Evolutionary conservation across 1,140 invertebrate genomes (phyloP).

Genomic region (Drosophila pseudoobscura): DNA sequence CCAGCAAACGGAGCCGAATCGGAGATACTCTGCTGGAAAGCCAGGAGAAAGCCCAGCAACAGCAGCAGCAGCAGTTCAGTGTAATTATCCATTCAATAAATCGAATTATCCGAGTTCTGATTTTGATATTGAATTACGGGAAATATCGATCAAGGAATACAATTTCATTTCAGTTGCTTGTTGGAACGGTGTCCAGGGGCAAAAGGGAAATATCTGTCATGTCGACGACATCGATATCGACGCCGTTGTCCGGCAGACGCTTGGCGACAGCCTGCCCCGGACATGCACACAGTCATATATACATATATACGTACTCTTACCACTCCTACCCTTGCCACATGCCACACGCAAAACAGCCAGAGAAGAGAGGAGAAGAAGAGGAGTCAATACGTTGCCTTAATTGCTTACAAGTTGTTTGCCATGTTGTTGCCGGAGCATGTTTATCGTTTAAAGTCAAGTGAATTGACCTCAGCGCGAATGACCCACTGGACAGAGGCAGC

Average conservation of each 20-base stretch:
- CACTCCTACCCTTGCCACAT: slow-evolving; percentile 14
- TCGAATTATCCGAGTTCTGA: slow-evolving; percentile 12
- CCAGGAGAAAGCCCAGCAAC: neutral
- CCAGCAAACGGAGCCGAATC: slow-evolving; percentile 14
- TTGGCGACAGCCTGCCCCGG: slow-evolving; percentile 24
- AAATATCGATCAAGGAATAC: slow-evolving; percentile 18
- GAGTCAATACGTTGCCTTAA: slow-evolving; percentile 76
- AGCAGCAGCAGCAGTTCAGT: neutral
- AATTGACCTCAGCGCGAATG: slow-evolving; percentile 52
- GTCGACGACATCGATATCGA: slow-evolving; percentile 47
- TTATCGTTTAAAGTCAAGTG: slow-evolving; percentile 77
- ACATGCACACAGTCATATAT: slow-evolving; percentile 14
- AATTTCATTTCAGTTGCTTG: slow-evolving; percentile 12
- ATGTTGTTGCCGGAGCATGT: slow-evolving; percentile 55
- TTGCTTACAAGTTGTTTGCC: slow-evolving; percentile 76
- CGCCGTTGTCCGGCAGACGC: slow-evolving; percentile 42
- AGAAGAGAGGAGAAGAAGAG: slow-evolving; percentile 1
- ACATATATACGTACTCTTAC: no score
- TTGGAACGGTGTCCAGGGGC: neutral
- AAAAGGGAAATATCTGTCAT: slow-evolving; percentile 43
- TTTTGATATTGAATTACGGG: slow-evolving; percentile 20
- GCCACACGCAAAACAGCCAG: slow-evolving; percentile 31
- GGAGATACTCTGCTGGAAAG: slow-evolving; percentile 18
- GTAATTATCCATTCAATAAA: slow-evolving; percentile 3
- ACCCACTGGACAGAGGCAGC: slow-evolving; percentile 28